These are phyloP conservation scores for Rhabdomys dilectus DNA, from an alignment of 2,113 vertebrate genomes.

Conservation along the genomic window DNA sequence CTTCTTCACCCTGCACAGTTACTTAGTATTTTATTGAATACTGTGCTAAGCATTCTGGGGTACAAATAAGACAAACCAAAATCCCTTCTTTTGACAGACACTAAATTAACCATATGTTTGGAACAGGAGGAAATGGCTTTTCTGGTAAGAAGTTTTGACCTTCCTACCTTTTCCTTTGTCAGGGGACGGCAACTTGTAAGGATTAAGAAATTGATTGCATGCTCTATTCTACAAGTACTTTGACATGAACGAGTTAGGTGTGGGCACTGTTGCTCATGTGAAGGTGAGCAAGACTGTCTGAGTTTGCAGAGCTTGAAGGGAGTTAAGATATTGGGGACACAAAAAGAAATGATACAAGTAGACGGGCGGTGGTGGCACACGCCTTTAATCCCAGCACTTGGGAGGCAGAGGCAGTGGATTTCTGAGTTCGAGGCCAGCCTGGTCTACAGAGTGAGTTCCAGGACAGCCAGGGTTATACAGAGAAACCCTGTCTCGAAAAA, in stretches of 20 bases:
- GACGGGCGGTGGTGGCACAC: too few species aligned
- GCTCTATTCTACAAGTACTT: background rate
- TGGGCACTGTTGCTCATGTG: background rate
- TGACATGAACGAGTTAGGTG: background rate
- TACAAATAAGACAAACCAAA: background rate
- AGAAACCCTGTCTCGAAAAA: too few species aligned
- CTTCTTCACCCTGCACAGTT: background rate
- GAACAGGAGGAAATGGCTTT: background rate
- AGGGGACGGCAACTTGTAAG: background rate
- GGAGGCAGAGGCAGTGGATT: too few species aligned
- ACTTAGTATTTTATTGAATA: background rate
- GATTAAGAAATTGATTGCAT: background rate
- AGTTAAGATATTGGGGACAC: background rate
- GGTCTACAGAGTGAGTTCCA: too few species aligned
- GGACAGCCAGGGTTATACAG: too few species aligned
- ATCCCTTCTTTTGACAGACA: background rate
- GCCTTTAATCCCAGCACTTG: too few species aligned
- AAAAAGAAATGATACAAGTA: background rate
- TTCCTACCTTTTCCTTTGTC: background rate
- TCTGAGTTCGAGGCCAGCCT: too few species aligned
- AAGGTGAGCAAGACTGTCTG: background rate
- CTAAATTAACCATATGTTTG: background rate
- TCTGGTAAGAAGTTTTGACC: background rate
- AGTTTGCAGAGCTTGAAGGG: background rate
- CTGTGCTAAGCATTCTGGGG: background rate